Percentiles rank a stretch among this genome's conserved stretches.
Evolutionary conservation across 1,140 invertebrate genomes (phyloP).

Genomic region (Lasioglossum baleicum): DNA sequence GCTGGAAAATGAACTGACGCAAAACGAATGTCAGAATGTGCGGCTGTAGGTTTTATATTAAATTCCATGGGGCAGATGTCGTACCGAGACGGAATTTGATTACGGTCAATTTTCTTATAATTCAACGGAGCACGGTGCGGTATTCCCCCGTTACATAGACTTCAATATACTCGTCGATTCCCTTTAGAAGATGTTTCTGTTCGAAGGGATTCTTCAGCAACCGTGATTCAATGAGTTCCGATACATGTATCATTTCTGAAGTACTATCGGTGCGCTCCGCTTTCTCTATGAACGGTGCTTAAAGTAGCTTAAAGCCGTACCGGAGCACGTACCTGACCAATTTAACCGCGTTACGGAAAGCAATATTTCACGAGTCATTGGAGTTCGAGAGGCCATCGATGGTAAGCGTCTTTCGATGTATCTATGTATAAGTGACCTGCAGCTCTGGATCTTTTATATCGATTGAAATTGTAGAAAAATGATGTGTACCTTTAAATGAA

Average conservation of each 20-base stretch:
- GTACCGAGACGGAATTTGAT: constrained; percentile 5
- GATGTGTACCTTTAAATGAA: background rate
- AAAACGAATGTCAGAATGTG: background rate
- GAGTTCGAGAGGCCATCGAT: constrained; percentile 23
- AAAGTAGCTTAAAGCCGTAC: constrained; percentile 18
- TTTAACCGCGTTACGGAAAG: constrained; percentile 40
- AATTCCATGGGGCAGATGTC: background rate
- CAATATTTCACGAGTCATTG: constrained; percentile 46
- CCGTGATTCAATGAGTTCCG: background rate
- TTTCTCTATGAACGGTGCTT: background rate
- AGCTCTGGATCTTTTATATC: background rate
- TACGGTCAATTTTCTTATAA: constrained; percentile 8
- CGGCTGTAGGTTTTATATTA: background rate
- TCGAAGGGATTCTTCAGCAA: background rate
- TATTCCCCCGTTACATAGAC: background rate
- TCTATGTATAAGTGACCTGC: background rate
- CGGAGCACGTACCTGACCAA: constrained; percentile 15
- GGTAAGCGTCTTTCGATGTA: background rate
- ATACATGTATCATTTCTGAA: constrained; percentile 16
- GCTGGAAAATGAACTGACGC: background rate
- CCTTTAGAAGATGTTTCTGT: background rate
- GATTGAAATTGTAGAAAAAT: background rate
- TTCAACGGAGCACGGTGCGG: background rate
- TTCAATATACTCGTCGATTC: background rate
- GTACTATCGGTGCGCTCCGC: constrained; percentile 2